Evolutionary conservation across 1,140 invertebrate genomes (phyloP).

Genomic region (Sarcophaga peregrina): DNA sequence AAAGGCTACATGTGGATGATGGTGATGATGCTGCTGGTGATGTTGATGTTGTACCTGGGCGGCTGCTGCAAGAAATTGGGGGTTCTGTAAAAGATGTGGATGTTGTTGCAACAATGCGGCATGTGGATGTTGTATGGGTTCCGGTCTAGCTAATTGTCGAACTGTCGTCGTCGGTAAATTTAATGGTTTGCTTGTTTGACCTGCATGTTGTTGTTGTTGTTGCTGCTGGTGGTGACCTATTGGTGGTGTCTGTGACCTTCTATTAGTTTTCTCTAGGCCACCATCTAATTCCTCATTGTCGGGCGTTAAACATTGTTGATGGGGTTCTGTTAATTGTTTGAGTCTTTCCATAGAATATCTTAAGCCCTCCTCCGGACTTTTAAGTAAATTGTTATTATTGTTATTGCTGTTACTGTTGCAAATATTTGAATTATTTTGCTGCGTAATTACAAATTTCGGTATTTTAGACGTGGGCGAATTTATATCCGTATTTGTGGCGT

Average conservation of each 20-base stretch:
- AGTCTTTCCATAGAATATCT: slow-evolving; percentile 61
- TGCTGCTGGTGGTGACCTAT: slow-evolving; percentile 46
- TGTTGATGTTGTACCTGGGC: slow-evolving; percentile 60
- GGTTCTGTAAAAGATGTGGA: slow-evolving; percentile 62
- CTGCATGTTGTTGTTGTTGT: slow-evolving; percentile 46
- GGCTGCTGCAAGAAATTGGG: slow-evolving; percentile 59
- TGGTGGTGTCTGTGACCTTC: slow-evolving; percentile 51
- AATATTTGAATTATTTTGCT: slow-evolving; percentile 13
- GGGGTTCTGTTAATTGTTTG: slow-evolving; percentile 62
- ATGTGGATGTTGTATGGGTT: slow-evolving; percentile 63
- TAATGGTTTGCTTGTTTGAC: slow-evolving; percentile 55
- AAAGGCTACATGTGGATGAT: slow-evolving; percentile 47
- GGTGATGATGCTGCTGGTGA: slow-evolving; percentile 50
- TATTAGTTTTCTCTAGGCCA: slow-evolving; percentile 51
- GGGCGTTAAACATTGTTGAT: slow-evolving; percentile 55
- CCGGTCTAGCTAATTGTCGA: slow-evolving; percentile 57
- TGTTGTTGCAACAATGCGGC: slow-evolving; percentile 61
- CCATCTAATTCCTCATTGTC: slow-evolving; percentile 46
- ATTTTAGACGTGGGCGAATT: slow-evolving; percentile 52
- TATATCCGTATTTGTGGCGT: slow-evolving; percentile 28
- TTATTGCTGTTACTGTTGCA: slow-evolving; percentile 19
- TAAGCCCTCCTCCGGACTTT: slow-evolving; percentile 55
- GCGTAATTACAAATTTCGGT: slow-evolving; percentile 60
- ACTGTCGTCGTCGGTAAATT: slow-evolving; percentile 51
- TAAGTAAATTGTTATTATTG: slow-evolving; percentile 35